Percentiles rank a stretch among this genome's conserved stretches.
Evolutionary conservation across 1,140 invertebrate species (phyloP).

Genomic region (Sesamia nonagrioides): DNA sequence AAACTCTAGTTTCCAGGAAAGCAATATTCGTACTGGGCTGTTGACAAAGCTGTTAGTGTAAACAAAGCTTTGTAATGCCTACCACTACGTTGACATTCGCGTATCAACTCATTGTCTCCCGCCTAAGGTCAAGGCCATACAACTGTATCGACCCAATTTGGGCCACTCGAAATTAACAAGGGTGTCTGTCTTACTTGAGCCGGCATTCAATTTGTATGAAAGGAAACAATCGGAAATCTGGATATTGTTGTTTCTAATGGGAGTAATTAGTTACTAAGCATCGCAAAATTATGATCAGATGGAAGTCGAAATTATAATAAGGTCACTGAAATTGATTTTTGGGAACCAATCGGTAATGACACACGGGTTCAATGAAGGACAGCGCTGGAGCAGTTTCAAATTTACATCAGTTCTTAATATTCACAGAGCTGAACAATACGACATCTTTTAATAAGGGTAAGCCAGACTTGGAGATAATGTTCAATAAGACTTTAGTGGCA

Average conservation of each 20-base stretch:
- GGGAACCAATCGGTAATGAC: neutral
- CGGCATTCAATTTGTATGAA: constrained; percentile 33
- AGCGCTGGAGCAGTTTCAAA: too few relatives aligned
- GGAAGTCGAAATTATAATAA: neutral
- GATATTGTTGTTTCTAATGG: constrained; percentile 35
- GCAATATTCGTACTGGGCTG: constrained; percentile 5
- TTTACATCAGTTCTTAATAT: too few relatives aligned
- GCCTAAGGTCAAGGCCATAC: constrained; percentile 25
- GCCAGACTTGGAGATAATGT: too few relatives aligned
- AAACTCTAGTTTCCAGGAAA: neutral
- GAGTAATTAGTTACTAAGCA: constrained; percentile 19
- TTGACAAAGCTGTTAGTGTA: constrained; percentile 16
- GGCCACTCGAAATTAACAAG: constrained; percentile 55
- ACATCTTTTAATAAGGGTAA: too few relatives aligned
- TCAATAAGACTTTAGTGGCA: too few relatives aligned
- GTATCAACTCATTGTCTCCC: constrained; percentile 27
- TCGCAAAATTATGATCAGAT: neutral
- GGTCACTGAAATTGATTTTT: constrained; percentile 22
- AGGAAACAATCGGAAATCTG: constrained; percentile 15
- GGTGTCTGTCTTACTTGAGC: constrained; percentile 52
- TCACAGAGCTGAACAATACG: too few relatives aligned
- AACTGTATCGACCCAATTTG: constrained; percentile 58
- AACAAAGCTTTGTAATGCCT: constrained; percentile 12
- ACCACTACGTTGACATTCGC: neutral
- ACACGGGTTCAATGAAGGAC: neutral